Conservation (phyloP, 2,888 invertebrate species). For the Apoda limacodes region DNA sequence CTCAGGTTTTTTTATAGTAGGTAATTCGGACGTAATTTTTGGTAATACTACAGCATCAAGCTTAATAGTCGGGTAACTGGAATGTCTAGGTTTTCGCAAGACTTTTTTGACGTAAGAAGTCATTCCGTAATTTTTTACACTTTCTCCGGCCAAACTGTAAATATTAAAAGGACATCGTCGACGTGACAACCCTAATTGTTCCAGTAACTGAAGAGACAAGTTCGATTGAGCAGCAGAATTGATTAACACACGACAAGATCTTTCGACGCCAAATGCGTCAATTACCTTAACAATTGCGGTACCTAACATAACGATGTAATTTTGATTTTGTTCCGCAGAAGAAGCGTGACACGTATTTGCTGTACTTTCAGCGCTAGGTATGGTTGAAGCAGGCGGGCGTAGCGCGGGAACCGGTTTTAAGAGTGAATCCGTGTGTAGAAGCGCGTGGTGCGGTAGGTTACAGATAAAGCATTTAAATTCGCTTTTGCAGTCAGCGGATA, state of each 20-base stretch:
- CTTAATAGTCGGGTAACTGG: not conserved
- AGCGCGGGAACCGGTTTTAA: not conserved
- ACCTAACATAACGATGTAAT: slow-evolving; percentile 4
- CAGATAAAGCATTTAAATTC: slow-evolving; percentile 1
- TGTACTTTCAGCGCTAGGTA: not conserved
- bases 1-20: not conserved
- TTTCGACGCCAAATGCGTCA: not conserved
- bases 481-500: too few species aligned
- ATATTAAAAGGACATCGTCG: slow-evolving; percentile 3
- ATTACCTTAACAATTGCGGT: slow-evolving; percentile 2
- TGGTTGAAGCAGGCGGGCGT: not conserved
- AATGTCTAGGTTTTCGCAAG: too few species aligned
- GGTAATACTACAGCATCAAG: not conserved
- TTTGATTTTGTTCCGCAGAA: not conserved
- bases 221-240: slow-evolving; percentile 5
- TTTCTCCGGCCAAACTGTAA: slow-evolving; percentile 1
- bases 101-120: not conserved
- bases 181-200: slow-evolving; percentile 2
- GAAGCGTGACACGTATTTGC: not conserved
- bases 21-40: too few species aligned
- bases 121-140: slow-evolving; percentile 1
- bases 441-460: not conserved
- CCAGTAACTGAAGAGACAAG: slow-evolving; percentile 2
- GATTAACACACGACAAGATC: slow-evolving; percentile 5
- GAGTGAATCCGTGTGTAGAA: not conserved